Percentiles rank a stretch among this genome's conserved stretches.
Evolutionary conservation across 2,113 vertebrate species (phyloP).

Genomic region (Hydropotes inermis): DNA sequence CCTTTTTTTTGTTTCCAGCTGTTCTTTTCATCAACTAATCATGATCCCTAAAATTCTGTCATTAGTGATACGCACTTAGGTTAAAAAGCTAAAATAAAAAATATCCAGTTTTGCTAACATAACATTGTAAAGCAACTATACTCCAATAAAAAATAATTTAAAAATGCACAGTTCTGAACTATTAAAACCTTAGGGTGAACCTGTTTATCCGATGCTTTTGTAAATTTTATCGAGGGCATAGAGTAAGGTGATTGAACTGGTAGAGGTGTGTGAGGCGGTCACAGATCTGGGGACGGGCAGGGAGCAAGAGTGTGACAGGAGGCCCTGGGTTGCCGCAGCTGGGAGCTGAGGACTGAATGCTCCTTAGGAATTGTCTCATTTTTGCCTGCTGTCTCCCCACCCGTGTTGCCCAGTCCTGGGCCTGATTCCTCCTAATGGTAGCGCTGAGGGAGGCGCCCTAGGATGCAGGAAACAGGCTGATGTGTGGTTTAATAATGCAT

Average conservation of each 20-base stretch:
- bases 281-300: not conserved
- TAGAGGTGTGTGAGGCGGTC: not conserved
- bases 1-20: not conserved
- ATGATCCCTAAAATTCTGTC: not conserved
- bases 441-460: not conserved
- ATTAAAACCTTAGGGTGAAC: not conserved
- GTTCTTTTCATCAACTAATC: not conserved
- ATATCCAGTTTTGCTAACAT: not conserved
- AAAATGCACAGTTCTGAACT: not conserved
- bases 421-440: not conserved
- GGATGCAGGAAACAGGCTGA: not conserved
- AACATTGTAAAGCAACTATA: not conserved
- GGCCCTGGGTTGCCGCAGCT: not conserved
- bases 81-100: not conserved
- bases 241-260: not conserved
- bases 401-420: too few relatives aligned
- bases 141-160: not conserved
- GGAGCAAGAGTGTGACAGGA: not conserved
- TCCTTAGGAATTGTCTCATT: not conserved
- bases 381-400: accelerated
- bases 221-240: not conserved
- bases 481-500: not conserved
- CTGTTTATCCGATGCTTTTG: not conserved
- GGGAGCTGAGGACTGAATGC: not conserved
- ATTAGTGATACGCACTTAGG: not conserved